Evolutionary conservation across 1,140 invertebrate species (phyloP), one percentile per base, ranked within the genome.

Genomic region (Magallana gigas): DNA sequence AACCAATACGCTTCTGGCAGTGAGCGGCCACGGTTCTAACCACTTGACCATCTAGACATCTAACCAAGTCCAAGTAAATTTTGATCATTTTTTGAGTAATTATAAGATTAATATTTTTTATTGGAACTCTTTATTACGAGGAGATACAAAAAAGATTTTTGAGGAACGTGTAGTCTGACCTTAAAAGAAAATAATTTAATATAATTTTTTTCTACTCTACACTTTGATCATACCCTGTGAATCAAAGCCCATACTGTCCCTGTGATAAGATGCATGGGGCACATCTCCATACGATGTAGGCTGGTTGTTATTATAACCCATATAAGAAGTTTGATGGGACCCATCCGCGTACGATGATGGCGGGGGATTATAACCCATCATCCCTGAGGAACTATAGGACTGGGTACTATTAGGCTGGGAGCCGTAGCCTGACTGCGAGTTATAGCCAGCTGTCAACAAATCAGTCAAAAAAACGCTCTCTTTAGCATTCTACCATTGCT

Each of bases 361-460:
- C 14, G 57, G 83, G 59, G 83, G 7, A 29, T 62, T 84, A 84
- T 84, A 62, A 16, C 83, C 83, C 83, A 62, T 36, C 83, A 59
- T 62, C 23, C 83, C 83, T 60, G 83, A 62, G 81, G 59, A 84
- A 56, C 60, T 84, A 84, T 60, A 84, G 56, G 57, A 62, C 59
- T 59, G 83, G 14, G 83, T 60, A 36, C 60, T 84, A 84, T 23
- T 62, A 57, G 86, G 84, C 84, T 85, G 85, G n/a, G 85, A 57
- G 68, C 86, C 84, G 87, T 88, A 90, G 12, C 87, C 89, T 88
- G 89, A 84, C 59, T 84, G 83, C 14, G 83, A 48, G 59, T 84
- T 84, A 84, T 84, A 84, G 57, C 59, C 84, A 85, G 84, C 84
- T 85, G 84, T 85, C 57, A 84, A 85, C 64, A 87, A 87, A 87